These are phyloP conservation scores for Aurelia sp. DNA, from an alignment of 30 jellyfish, hydroid and myxozoan species.

Conservation along the genomic window DNA sequence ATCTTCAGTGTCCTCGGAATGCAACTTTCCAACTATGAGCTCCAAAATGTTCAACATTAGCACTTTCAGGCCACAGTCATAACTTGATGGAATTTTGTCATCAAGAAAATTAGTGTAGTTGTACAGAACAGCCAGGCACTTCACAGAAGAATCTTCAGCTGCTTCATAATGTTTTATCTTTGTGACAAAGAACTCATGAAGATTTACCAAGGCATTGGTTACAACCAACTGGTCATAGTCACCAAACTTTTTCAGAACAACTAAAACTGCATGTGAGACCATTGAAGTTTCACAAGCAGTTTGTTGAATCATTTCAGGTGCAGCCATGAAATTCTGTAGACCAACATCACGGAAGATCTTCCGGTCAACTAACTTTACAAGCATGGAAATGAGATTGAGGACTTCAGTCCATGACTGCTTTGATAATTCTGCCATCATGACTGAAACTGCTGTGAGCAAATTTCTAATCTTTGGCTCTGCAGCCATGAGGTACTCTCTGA, in stretches of 20 bases:
- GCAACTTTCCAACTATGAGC: no score
- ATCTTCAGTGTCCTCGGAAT: no score
- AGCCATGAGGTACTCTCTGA: no score
- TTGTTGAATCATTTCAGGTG: neutral
- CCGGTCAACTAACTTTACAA: neutral
- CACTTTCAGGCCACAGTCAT: no score
- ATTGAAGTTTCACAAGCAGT: conserved; percentile 3
- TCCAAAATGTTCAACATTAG: no score
- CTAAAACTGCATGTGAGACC: conserved; percentile 26
- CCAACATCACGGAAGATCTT: neutral
- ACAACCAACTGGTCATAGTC: neutral
- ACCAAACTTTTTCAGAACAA: neutral
- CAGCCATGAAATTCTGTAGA: neutral
- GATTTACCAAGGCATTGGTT: neutral
- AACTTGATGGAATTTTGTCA: neutral
- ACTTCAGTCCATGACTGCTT: neutral
- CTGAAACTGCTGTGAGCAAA: no score
- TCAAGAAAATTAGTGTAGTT: neutral
- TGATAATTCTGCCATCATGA: no score
- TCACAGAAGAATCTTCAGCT: conserved; percentile 2
- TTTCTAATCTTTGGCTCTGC: no score
- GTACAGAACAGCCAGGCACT: conserved; percentile 9
- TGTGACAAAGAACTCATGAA: neutral
- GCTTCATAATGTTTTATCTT: neutral
- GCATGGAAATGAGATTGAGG: neutral